Percentiles rank a stretch among this genome's conserved stretches.
Conservation (phyloP, 2,797 vertebrate species). For the Spinus pinus region DNA sequence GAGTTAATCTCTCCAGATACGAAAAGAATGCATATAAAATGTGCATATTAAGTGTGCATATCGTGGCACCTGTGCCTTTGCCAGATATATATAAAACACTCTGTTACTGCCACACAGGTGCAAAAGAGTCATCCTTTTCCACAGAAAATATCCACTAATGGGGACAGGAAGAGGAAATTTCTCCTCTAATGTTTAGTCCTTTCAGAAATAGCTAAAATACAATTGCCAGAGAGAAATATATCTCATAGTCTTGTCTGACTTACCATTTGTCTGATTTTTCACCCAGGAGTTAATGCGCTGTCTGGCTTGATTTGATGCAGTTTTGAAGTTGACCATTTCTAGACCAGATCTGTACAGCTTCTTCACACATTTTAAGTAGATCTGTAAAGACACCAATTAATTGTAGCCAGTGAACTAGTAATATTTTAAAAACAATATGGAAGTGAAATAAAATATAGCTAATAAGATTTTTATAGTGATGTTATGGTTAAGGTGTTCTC, state of each 20-base stretch:
- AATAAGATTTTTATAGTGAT: neutral
- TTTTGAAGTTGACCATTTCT: conserved; percentile 79
- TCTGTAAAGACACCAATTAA: conserved; percentile 1
- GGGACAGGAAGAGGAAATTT: neutral
- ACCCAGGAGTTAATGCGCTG: conserved; percentile 87
- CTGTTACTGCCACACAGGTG: neutral
- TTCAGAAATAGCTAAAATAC: neutral
- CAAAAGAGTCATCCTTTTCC: neutral
- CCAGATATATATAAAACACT: neutral
- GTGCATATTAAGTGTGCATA: neutral
- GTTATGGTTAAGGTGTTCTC: neutral
- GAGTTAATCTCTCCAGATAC: neutral
- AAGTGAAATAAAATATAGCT: neutral
- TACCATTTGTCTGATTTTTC: conserved; percentile 82
- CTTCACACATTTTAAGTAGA: conserved; percentile 51
- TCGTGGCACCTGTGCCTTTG: neutral
- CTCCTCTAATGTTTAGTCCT: neutral
- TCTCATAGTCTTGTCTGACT: neutral
- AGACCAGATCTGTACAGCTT: conserved; percentile 79
- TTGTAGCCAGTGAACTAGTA: neutral
- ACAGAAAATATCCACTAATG: neutral
- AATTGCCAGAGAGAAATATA: neutral
- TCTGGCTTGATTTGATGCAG: conserved; percentile 69
- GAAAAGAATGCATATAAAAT: neutral
- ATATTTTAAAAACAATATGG: neutral